Evolutionary conservation across 64 coral and sea anemone species (phyloP), one percentile per base, ranked within the genome.

Genomic region (Montipora efflorescens): DNA sequence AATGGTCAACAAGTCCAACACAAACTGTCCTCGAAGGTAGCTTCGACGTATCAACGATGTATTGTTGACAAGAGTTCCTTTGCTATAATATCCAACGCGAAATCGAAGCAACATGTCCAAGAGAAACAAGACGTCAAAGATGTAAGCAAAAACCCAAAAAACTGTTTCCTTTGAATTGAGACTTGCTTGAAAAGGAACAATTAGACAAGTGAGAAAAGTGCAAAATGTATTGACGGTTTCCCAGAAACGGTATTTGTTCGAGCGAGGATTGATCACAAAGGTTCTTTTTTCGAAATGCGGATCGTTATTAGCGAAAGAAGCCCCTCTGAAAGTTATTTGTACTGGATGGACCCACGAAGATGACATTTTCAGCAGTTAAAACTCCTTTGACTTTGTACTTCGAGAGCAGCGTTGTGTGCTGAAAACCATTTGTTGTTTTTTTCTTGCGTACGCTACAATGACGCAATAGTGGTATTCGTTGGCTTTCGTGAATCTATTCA

Each of bases 101-200:
- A 98, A 98, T 47, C 68, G 84, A 13, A 95, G 19, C 87, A 89
- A 9, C 23, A 98, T 53, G 73, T 98, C 96, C 59, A 85, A 43
- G 48, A 98, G 48, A 76, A 95, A 97, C 28, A 95, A 64, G 1
- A 75, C 84, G 69, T 97, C 96, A 53, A 74, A 45, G 8, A 98
- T 53, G 61, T 98, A 98, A 0, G 66, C 83, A 47, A 89, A 80
- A 83, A 75, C 69, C 96, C 92, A 94, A 9, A 98, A 55, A 0
- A 1, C 7, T 10, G 15, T 11, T 2, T 20, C 14, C 28, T 92
- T 8, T 14, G 96, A 92, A 78, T 98, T 61, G 48, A 92, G 94
- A 83, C 93, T 89, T 47, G 96, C 93, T 92, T 98, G 96, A 23
- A 79, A 95, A 64, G 96, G 92, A 23, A 98, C 85, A 4, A 98